phyloP scores from a whole-genome alignment of 2,888 invertebrate genomes.

The Anticlea derivata region DNA sequence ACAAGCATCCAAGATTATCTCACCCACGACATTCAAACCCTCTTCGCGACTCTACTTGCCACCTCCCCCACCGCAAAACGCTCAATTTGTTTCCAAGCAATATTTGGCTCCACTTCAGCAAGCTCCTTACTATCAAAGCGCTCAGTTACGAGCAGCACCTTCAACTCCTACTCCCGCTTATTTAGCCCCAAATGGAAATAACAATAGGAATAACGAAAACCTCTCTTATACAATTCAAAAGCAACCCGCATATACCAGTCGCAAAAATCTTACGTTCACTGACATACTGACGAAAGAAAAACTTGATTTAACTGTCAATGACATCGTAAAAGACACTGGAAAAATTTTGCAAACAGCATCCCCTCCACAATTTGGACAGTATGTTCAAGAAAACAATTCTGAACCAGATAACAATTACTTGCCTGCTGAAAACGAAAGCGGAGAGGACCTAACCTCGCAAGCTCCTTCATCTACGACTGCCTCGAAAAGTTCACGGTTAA shows the following conservation, averaged over 20 bases:
- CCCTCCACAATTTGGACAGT: slow-evolving; percentile 51
- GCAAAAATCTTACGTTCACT: slow-evolving; percentile 66
- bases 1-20: slow-evolving; percentile 53
- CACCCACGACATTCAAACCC: slow-evolving; percentile 67
- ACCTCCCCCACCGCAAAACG: slow-evolving; percentile 49
- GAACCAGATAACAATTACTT: slow-evolving; percentile 51
- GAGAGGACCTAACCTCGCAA: slow-evolving; percentile 60
- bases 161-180: slow-evolving; percentile 21
- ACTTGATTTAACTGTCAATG: slow-evolving; percentile 66
- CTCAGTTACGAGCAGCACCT: slow-evolving; percentile 28
- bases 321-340: slow-evolving; percentile 70
- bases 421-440: slow-evolving; percentile 53
- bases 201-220: slow-evolving; percentile 9
- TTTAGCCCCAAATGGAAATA: slow-evolving; percentile 1
- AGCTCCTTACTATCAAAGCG: slow-evolving; percentile 47
- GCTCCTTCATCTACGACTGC: slow-evolving; percentile 46
- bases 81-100: slow-evolving; percentile 51
- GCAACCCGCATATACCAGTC: slow-evolving; percentile 49
- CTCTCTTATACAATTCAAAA: slow-evolving; percentile 32
- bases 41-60: slow-evolving; percentile 60
- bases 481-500: slow-evolving; percentile 54
- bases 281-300: slow-evolving; percentile 74
- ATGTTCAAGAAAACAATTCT: slow-evolving; percentile 47
- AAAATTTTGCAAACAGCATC: slow-evolving; percentile 59
- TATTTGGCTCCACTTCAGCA: slow-evolving; percentile 56